Conservation (phyloP, 2,113 vertebrate genomes). For the Hyperopisus bebe region DNA sequence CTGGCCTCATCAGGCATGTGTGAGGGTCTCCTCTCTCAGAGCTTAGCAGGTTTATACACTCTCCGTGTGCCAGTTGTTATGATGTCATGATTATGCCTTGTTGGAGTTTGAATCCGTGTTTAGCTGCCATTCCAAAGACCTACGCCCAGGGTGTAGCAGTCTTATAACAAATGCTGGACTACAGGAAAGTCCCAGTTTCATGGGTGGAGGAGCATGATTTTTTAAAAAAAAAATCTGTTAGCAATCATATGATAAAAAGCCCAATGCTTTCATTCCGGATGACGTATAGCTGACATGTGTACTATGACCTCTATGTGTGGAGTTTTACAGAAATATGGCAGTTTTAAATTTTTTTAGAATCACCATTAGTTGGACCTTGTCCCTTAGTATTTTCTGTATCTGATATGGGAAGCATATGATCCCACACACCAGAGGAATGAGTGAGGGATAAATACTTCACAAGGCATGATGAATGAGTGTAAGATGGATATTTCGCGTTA, state of each 20-base stretch:
- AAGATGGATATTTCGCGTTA: no score
- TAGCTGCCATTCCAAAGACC: background rate
- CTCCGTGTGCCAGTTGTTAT: slow-evolving; percentile 32
- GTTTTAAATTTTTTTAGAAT: background rate
- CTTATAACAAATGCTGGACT: background rate
- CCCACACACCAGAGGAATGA: background rate
- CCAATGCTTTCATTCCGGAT: background rate
- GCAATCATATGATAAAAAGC: background rate
- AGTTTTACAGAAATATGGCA: background rate
- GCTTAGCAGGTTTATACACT: slow-evolving; percentile 34
- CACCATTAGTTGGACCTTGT: background rate
- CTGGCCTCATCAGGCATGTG: slow-evolving; percentile 11
- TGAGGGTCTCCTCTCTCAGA: slow-evolving; percentile 26
- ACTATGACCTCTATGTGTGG: background rate
- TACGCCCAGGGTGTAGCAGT: background rate
- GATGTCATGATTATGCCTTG: background rate
- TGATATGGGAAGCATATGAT: background rate
- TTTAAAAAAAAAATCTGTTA: background rate
- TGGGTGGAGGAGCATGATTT: background rate
- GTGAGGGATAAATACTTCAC: background rate
- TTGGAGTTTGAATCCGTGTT: background rate
- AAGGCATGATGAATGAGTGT: background rate
- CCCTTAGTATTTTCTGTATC: background rate
- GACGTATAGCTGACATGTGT: background rate
- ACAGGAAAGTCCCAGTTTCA: background rate